These are phyloP conservation scores for Lithobates sylvaticus DNA, from an alignment of 2,797 vertebrate species.

Conservation along the genomic window DNA sequence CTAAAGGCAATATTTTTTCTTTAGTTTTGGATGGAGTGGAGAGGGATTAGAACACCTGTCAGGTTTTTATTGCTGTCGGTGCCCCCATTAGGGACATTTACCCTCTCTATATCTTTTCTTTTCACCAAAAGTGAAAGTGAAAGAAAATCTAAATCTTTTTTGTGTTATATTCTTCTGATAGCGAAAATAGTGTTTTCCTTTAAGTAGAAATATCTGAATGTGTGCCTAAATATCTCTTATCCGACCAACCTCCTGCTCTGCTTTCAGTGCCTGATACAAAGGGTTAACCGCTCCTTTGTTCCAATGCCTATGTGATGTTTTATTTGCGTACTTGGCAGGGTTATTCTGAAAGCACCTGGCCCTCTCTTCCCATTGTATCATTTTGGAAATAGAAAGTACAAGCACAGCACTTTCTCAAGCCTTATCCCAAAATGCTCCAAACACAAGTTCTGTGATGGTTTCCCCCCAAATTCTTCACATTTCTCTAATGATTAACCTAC, in stretches of 20 bases:
- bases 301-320: constrained; percentile 18
- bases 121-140: too few species aligned
- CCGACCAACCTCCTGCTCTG: background rate
- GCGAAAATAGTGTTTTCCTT: too few species aligned
- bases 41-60: too few species aligned
- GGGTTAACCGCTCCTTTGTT: constrained; percentile 9
- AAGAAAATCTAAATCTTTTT: too few species aligned
- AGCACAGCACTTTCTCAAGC: constrained; percentile 47
- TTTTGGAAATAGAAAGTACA: constrained; percentile 53
- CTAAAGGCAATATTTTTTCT: too few species aligned
- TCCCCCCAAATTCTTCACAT: constrained; percentile 30
- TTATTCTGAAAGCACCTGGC: constrained; percentile 43
- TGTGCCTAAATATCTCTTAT: too few species aligned
- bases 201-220: too few species aligned
- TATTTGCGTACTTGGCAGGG: constrained; percentile 13
- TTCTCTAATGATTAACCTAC: constrained; percentile 52
- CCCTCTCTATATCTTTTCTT: too few species aligned
- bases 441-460: constrained; percentile 23
- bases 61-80: too few species aligned
- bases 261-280: background rate
- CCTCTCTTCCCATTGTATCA: constrained; percentile 34
- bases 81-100: too few species aligned
- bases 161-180: too few species aligned
- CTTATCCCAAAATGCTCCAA: constrained; percentile 23
- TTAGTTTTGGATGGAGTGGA: too few species aligned